Conservation (phyloP, 1,140 invertebrate species). For the Sogatella furcifera region DNA sequence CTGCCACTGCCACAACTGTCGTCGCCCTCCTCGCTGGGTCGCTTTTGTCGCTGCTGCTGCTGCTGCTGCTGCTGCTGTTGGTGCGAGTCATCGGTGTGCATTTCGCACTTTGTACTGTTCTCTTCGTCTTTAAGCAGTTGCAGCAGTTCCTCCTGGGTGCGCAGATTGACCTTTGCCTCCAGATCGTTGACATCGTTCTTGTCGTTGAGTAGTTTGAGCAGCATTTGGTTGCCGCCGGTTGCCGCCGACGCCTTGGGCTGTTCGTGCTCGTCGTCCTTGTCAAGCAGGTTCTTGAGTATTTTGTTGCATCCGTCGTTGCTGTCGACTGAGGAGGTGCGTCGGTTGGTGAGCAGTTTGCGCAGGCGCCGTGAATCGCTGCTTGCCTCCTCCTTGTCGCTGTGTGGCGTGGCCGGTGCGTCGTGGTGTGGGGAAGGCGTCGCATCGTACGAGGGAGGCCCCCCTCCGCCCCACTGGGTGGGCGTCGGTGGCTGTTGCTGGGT, state of each 20-base stretch:
- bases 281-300: slow-evolving; percentile 67
- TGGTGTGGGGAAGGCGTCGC: too few species aligned
- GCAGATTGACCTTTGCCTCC: slow-evolving; percentile 43
- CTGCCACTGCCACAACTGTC: slow-evolving; percentile 29
- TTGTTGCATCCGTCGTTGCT: slow-evolving; percentile 35
- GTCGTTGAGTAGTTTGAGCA: slow-evolving; percentile 73
- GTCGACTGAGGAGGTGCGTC: slow-evolving; percentile 29
- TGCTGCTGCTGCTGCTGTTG: slow-evolving; percentile 29
- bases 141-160: slow-evolving; percentile 61
- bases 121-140: slow-evolving; percentile 60
- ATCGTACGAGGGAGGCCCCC: too few species aligned
- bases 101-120: neutral
- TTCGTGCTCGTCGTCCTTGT: slow-evolving; percentile 74
- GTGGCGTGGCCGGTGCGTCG: too few species aligned
- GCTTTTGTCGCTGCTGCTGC: slow-evolving; percentile 43
- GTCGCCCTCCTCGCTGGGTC: slow-evolving; percentile 53
- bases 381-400: slow-evolving; percentile 15
- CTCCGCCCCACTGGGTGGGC: neutral
- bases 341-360: slow-evolving; percentile 51
- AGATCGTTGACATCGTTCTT: slow-evolving; percentile 68
- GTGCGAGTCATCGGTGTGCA: too few species aligned
- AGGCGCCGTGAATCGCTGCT: slow-evolving; percentile 49
- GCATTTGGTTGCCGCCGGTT: slow-evolving; percentile 51
- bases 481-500: slow-evolving; percentile 16
- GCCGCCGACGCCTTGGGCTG: slow-evolving; percentile 6